phyloP scores from a whole-genome alignment of 2,797 vertebrate genomes.

The Enteromius treurensis region DNA sequence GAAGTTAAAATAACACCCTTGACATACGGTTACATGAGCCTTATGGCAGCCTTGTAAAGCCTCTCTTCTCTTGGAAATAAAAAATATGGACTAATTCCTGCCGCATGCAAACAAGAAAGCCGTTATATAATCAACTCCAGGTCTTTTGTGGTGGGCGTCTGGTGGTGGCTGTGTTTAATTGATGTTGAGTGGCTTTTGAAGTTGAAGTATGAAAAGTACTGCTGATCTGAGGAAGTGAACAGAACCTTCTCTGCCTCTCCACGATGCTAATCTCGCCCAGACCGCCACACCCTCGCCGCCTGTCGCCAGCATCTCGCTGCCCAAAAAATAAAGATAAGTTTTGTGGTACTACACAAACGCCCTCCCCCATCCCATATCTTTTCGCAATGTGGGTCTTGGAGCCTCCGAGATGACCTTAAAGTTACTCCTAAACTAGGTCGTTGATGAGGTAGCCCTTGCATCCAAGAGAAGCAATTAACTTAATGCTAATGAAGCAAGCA shows the following conservation, averaged over 20 bases:
- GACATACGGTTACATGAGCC: neutral
- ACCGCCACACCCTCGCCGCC: conserved; percentile 51
- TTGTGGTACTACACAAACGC: conserved; percentile 35
- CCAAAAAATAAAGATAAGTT: conserved; percentile 53
- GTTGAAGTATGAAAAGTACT: conserved; percentile 54
- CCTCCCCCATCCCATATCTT: conserved; percentile 26
- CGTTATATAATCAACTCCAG: conserved; percentile 47
- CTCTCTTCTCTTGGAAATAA: conserved; percentile 2
- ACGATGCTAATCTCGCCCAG: conserved; percentile 60
- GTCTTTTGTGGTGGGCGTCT: conserved; percentile 53
- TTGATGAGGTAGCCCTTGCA: conserved; percentile 41
- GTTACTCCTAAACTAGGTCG: conserved; percentile 24
- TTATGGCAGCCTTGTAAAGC: conserved; percentile 26
- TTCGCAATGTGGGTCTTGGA: conserved; percentile 18
- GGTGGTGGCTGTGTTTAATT: conserved; percentile 55
- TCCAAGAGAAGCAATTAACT: conserved; percentile 72
- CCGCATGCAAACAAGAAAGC: conserved; percentile 44
- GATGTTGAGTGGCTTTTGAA: conserved; percentile 57
- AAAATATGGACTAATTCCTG: conserved; percentile 41
- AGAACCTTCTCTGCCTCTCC: conserved; percentile 48
- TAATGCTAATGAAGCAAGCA: conserved; percentile 73
- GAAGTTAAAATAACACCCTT: conserved; percentile 14
- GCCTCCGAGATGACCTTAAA: conserved; percentile 23
- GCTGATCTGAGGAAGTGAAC: conserved; percentile 56
- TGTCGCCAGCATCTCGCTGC: conserved; percentile 45